Evolutionary conservation across 2,797 vertebrate species (phyloP).

Genomic region (Zenarchopterus dispar): DNA sequence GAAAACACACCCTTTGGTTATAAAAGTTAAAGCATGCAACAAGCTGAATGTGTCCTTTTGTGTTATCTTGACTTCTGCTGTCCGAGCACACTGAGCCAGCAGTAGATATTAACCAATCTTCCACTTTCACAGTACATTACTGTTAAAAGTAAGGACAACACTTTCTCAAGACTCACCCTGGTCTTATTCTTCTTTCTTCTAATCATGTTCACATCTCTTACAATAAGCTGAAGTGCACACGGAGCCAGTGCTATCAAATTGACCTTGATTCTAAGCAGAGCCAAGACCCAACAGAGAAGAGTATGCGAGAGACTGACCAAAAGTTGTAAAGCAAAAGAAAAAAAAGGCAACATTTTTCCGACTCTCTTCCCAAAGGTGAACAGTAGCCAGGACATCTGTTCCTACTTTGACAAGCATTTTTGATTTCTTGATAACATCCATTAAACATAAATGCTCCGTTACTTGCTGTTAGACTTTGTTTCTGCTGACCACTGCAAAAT

Average conservation of each 20-base stretch:
- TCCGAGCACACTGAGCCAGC: background rate
- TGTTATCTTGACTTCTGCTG: background rate
- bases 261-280: conserved; percentile 62
- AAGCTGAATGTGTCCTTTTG: conserved; percentile 4
- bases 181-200: conserved; percentile 27
- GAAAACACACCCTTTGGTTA: conserved; percentile 4
- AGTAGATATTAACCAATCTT: conserved; percentile 24
- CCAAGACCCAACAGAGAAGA: conserved; percentile 56
- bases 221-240: conserved; percentile 41
- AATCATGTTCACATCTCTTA: conserved; percentile 43
- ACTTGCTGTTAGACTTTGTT: too few relatives aligned
- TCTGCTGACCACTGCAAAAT: too few relatives aligned
- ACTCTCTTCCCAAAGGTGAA: background rate
- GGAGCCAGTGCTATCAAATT: conserved; percentile 51
- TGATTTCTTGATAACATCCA: too few relatives aligned
- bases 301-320: conserved; percentile 43
- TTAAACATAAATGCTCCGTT: too few relatives aligned
- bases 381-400: too few relatives aligned
- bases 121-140: conserved; percentile 17
- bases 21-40: conserved; percentile 22
- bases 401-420: too few relatives aligned
- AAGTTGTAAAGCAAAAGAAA: conserved; percentile 39
- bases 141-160: conserved; percentile 32
- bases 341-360: background rate
- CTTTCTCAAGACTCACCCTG: conserved; percentile 23